Percentiles rank a stretch among this genome's conserved stretches.
Evolutionary conservation across 2,797 vertebrate species (phyloP).

Genomic region (Aplochiton taeniatus): DNA sequence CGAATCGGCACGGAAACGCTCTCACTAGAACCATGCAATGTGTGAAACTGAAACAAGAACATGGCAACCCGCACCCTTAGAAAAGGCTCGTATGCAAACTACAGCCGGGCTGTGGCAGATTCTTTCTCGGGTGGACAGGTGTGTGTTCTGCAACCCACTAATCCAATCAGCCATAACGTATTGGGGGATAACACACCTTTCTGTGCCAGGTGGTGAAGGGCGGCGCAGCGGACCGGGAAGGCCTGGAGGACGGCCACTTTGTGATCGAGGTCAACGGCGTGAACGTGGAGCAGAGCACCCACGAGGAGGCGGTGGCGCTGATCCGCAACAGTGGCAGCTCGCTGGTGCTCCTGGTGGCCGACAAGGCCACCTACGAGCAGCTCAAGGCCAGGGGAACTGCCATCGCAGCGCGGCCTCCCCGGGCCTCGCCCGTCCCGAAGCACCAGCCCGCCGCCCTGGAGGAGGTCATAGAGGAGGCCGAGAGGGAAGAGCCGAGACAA

Average conservation of each 20-base stretch:
- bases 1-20: background rate
- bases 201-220: constrained; percentile 79
- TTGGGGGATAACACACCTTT: background rate
- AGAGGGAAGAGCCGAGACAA: background rate
- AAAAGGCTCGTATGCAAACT: too few species aligned
- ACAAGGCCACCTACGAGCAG: constrained; percentile 74
- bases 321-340: constrained; percentile 74
- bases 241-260: constrained; percentile 81
- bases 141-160: too few species aligned
- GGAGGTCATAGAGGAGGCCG: constrained; percentile 10
- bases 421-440: background rate
- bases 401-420: constrained; percentile 63
- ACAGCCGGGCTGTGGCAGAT: too few species aligned
- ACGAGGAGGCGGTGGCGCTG: constrained; percentile 80
- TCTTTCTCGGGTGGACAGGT: too few species aligned
- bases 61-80: too few species aligned
- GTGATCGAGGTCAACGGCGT: constrained; percentile 87
- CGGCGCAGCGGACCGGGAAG: constrained; percentile 78
- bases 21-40: background rate
- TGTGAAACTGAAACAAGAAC: too few species aligned
- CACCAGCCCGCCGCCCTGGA: background rate
- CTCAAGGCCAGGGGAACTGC: constrained; percentile 77
- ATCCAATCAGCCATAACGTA: too few species aligned
- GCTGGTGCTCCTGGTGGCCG: constrained; percentile 83
- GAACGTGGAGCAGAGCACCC: constrained; percentile 77